Evolutionary conservation across 2,888 invertebrate genomes (phyloP), one percentile per base, ranked within the genome.

Genomic region (Aromia moschata): DNA sequence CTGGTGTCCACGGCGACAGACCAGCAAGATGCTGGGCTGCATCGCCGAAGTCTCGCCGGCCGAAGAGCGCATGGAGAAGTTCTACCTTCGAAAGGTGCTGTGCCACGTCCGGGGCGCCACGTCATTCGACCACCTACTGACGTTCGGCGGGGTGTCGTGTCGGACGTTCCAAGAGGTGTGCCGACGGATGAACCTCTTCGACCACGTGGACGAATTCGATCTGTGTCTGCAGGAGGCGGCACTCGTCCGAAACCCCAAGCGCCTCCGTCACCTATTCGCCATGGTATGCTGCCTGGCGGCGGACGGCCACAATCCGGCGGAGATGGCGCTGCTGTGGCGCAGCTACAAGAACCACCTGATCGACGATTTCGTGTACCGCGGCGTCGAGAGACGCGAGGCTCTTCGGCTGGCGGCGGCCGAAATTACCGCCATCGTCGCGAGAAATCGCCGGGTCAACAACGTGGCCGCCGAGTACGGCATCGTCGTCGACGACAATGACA

Each of bases 41-140:
- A 52, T 65, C 3, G 18, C 31, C 16, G 17, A 52, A 5, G 58
- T 60, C 5, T 5, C 5, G 4, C 25, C 25, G 25, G 5, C 5
- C 9, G 5, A 25, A 25, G 25, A 25, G 25, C 4, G 5, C 25
- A 4, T 25, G 5, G 68, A 70, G 46, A 43, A 49, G 5, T 72
- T 49, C 41, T 60, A 61, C 41, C 46, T 74, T 5, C 47, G 71
- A 11, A 12, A 73, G 14, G 49, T 75, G n/a, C 56, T 75, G 10
- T 41, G 62, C 11, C 43, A 64, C 14, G 61, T 68, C 1, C n/a
- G 36, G 10, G 72, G 71, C 7, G 64, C 73, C 3, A 67, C 60
- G 12, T 64, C 60, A 11, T 74, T 70, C 54, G 66, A 70, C 12
- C 67, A 71, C 18, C 11, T 75, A 10, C 56, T 55, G 52, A 77